Evolutionary conservation across 2,113 vertebrate genomes (phyloP).

Genomic region (Crypturellus undulatus): DNA sequence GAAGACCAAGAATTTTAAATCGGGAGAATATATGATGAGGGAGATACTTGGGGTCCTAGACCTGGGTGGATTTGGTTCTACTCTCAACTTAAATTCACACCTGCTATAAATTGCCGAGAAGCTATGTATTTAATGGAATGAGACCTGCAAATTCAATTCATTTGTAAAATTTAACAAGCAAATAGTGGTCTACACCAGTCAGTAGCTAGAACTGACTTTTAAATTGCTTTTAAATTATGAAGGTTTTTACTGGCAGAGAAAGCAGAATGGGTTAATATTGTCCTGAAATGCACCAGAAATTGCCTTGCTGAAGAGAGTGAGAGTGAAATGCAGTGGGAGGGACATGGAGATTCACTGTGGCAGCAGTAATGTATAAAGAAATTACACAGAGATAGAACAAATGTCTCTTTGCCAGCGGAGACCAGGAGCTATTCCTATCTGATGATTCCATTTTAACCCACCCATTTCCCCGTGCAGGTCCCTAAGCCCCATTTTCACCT

Average conservation of each 20-base stretch:
- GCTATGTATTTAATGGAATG: neutral
- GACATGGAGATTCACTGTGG: constrained; percentile 66
- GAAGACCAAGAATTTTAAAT: constrained; percentile 12
- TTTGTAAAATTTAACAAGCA: neutral
- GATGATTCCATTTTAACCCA: constrained; percentile 34
- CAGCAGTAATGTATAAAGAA: constrained; percentile 68
- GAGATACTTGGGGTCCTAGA: neutral
- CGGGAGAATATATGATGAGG: neutral
- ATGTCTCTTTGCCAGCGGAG: constrained; percentile 52
- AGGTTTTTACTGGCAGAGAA: neutral
- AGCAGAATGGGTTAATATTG: constrained; percentile 68
- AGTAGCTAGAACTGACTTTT: constrained; percentile 11
- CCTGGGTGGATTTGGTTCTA: neutral
- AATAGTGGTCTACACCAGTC: neutral
- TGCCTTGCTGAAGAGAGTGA: constrained; percentile 60
- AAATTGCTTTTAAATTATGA: constrained; percentile 14
- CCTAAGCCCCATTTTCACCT: neutral
- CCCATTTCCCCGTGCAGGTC: neutral
- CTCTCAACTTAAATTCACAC: constrained; percentile 19
- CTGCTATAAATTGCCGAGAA: neutral
- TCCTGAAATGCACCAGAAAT: constrained; percentile 75
- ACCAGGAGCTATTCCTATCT: constrained; percentile 54
- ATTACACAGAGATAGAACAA: constrained; percentile 67
- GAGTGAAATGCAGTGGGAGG: constrained; percentile 72
- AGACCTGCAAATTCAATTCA: neutral